Evolutionary conservation across 1,140 invertebrate genomes (phyloP).

Genomic region (Aricia agestis): DNA sequence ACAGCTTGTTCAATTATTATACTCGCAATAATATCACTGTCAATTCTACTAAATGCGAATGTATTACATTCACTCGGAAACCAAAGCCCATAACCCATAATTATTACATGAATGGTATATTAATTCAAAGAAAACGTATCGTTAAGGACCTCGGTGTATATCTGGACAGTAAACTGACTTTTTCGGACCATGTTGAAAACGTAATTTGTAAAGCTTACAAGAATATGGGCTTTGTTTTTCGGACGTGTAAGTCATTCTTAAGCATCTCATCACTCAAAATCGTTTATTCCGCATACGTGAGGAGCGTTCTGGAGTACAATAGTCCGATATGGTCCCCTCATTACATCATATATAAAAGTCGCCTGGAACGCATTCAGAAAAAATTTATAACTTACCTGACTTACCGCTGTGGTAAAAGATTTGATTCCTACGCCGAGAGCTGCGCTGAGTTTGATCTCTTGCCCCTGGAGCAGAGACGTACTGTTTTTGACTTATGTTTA

Average conservation of each 20-base stretch:
- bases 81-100: conserved; percentile 8
- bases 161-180: not conserved
- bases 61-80: conserved; percentile 20
- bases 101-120: not conserved
- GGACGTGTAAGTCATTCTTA: not conserved
- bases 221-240: not conserved
- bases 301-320: not conserved
- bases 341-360: not conserved
- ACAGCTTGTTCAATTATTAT: conserved; percentile 15
- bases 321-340: conserved; percentile 2
- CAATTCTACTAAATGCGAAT: conserved; percentile 17
- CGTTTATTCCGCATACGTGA: conserved; percentile 3
- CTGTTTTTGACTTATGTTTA: too few species aligned
- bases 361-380: not conserved
- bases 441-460: not conserved
- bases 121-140: not conserved
- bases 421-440: not conserved
- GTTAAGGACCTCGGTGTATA: not conserved
- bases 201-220: conserved; percentile 2
- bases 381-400: not conserved
- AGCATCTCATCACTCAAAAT: not conserved
- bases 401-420: not conserved
- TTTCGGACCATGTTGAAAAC: not conserved
- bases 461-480: too few species aligned
- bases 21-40: conserved; percentile 17